A percentile compares a stretch with the other conserved stretches of the same genome.
These are phyloP conservation scores for Phalacrocorax aristotelis DNA, from an alignment of 2,113 vertebrate species.

Conservation along the genomic window DNA sequence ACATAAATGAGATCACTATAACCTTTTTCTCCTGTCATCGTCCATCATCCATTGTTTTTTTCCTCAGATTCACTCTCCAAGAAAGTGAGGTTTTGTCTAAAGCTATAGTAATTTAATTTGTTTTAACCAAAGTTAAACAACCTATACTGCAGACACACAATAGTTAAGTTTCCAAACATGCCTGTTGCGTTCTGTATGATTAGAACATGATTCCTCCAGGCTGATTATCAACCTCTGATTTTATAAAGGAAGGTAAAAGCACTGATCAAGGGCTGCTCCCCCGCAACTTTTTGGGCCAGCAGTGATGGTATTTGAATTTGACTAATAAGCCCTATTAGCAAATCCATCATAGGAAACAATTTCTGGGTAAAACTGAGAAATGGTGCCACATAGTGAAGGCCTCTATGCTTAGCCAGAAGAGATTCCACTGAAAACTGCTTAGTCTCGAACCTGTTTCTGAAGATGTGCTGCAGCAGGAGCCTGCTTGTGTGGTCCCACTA, in stretches of 20 bases:
- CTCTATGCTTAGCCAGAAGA: background rate
- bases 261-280: background rate
- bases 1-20: background rate
- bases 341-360: background rate
- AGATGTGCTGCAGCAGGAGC: rapidly evolving
- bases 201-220: background rate
- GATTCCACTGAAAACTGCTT: background rate
- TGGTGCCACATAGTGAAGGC: background rate
- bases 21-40: background rate
- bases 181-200: background rate
- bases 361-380: background rate
- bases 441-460: background rate
- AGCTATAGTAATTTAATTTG: background rate
- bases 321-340: background rate
- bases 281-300: background rate
- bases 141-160: background rate
- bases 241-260: background rate
- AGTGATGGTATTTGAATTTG: background rate
- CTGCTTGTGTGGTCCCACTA: background rate
- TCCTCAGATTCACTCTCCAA: background rate
- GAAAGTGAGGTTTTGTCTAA: background rate
- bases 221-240: background rate
- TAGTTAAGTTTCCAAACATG: background rate
- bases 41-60: background rate
- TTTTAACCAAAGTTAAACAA: background rate